These are phyloP conservation scores for Xenopus laevis DNA, from an alignment of 2,113 vertebrate species.

Conservation along the genomic window DNA sequence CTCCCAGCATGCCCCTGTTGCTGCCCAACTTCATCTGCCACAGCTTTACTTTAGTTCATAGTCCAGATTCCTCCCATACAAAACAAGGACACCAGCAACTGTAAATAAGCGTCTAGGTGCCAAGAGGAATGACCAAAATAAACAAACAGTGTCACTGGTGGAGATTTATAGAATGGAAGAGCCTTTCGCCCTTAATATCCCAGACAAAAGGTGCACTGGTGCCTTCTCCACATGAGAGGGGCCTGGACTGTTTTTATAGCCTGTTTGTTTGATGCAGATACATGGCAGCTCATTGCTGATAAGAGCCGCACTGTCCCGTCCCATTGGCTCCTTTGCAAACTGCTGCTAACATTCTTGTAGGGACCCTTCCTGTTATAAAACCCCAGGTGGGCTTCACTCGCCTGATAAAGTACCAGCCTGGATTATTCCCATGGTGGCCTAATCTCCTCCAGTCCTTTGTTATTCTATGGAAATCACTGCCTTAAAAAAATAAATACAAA, in stretches of 20 bases:
- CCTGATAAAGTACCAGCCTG: slow-evolving; percentile 9
- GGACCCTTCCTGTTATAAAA: slow-evolving; percentile 30
- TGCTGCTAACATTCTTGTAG: neutral
- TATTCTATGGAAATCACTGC: neutral
- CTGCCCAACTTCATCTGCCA: too few species aligned
- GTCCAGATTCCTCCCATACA: neutral
- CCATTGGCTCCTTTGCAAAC: neutral
- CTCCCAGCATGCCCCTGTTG: too few species aligned
- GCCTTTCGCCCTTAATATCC: neutral
- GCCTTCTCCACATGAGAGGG: neutral
- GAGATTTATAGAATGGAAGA: slow-evolving; percentile 7
- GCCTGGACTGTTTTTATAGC: neutral
- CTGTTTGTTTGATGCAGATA: neutral
- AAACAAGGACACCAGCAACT: neutral
- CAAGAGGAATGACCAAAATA: neutral
- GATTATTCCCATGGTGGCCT: neutral
- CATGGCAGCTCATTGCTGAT: neutral
- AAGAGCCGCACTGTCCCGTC: neutral
- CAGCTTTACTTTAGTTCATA: too few species aligned
- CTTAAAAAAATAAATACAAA: too few species aligned
- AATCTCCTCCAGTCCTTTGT: neutral
- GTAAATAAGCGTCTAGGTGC: neutral
- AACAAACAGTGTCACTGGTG: neutral
- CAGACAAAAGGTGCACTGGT: slow-evolving; percentile 14
- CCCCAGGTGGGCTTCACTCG: slow-evolving; percentile 18